A percentile compares a stretch with the other conserved stretches of the same genome.
These are phyloP conservation scores for Isotomurus palustris DNA, from an alignment of 2,888 invertebrate species.

Conservation along the genomic window DNA sequence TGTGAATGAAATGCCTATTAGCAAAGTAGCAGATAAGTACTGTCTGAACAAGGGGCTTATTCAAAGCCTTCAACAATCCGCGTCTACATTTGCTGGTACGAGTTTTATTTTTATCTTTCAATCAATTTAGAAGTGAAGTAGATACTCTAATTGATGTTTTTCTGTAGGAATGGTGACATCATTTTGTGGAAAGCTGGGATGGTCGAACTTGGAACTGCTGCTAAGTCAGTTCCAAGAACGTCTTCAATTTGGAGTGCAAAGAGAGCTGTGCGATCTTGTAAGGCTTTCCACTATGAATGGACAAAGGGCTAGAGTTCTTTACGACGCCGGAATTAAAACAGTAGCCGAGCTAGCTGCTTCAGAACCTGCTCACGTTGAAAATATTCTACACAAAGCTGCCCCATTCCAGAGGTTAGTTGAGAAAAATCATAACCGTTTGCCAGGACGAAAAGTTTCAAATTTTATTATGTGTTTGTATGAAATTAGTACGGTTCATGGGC, in stretches of 20 bases:
- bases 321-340: constrained; percentile 71
- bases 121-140: neutral
- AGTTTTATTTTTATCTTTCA: neutral
- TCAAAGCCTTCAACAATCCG: constrained; percentile 89
- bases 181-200: constrained; percentile 89
- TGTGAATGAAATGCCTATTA: constrained; percentile 81
- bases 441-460: too few relatives aligned
- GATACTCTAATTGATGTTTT: neutral
- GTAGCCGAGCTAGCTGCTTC: constrained; percentile 74
- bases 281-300: constrained; percentile 77
- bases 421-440: neutral
- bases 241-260: constrained; percentile 86
- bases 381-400: constrained; percentile 67
- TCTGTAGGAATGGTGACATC: constrained; percentile 84
- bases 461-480: constrained; percentile 10
- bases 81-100: constrained; percentile 86
- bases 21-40: constrained; percentile 75
- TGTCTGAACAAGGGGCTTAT: constrained; percentile 82
- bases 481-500: constrained; percentile 33
- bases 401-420: constrained; percentile 70
- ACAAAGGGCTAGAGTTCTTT: constrained; percentile 75
- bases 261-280: constrained; percentile 87
- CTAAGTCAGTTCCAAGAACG: constrained; percentile 90
- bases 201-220: constrained; percentile 83
- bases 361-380: constrained; percentile 64